Evolutionary conservation across 2,888 invertebrate species (phyloP), one percentile per base, ranked within the genome.

Genomic region (Nysson spinosus): DNA sequence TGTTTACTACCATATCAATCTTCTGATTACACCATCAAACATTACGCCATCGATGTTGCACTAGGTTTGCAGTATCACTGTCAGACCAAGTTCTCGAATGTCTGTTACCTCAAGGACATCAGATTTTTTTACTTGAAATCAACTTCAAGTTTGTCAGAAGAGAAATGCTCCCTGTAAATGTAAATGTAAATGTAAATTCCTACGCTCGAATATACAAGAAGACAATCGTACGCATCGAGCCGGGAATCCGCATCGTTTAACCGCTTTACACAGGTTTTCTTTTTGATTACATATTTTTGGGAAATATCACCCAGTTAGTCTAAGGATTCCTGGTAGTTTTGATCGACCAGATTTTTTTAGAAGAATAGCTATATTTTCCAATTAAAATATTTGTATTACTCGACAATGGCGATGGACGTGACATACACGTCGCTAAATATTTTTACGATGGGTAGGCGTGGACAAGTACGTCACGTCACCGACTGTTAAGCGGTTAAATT

Each of bases 51-150:
- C 63, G 57, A 61, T 49, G 39, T 37, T 17, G 24, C 57, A 17
- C 55, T 50, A 34, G 39, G 34, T 68, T 66, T 68, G 64, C 64
- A 64, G 64, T 75, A 71, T 65, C 64, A 50, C 42, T 75, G 62
- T 65, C 75, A 14, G 37, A 35, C 34, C 64, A 16, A 39, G 56
- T 60, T 68, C 72, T 72, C 64, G 62, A 60, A 50, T 70, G 46
- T 73, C 73, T 35, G 50, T 64, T 54, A 43, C 55, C 54, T 69
- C 75, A 74, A 74, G 71, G 68, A 55, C 75, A 62, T n/a, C 37
- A 5, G 28, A 14, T 65, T 74, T 73, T 72, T 56, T 72, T 47
- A 24, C 58, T n/a, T n/a, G n/a, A 28, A 32, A 16, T 56, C 56
- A 28, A 20, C 47, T 30, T 35, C 51, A 19, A 61, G 39, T n/a